Evolutionary conservation across 2,888 invertebrate species (phyloP).

Genomic region (Drosophila seclusa): DNA sequence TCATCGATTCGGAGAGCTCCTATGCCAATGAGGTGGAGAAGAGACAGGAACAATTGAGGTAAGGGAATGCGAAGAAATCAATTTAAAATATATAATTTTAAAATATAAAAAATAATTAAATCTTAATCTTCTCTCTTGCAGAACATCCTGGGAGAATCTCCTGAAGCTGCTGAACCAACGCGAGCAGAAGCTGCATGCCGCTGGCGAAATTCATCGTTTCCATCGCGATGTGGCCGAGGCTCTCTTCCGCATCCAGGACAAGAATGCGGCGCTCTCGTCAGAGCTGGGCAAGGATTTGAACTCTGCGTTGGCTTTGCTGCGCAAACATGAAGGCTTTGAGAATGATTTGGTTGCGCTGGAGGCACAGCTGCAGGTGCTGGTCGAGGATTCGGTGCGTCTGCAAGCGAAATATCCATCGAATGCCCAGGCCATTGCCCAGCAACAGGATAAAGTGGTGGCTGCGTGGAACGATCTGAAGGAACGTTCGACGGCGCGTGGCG

Average conservation of each 20-base stretch:
- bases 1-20: conserved; percentile 93
- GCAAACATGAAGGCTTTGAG: conserved; percentile 96
- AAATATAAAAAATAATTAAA: background rate
- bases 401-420: conserved; percentile 96
- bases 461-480: conserved; percentile 95
- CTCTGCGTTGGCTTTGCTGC: conserved; percentile 91
- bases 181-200: conserved; percentile 94
- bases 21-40: conserved; percentile 94
- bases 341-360: conserved; percentile 97
- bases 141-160: conserved; percentile 94
- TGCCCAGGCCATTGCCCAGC: conserved; percentile 94
- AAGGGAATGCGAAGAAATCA: conserved; percentile 71
- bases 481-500: conserved; percentile 91
- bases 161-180: conserved; percentile 94
- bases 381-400: conserved; percentile 96
- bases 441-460: conserved; percentile 93
- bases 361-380: conserved; percentile 94
- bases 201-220: conserved; percentile 98
- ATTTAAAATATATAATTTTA: background rate
- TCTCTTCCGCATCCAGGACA: conserved; percentile 94
- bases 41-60: conserved; percentile 95
- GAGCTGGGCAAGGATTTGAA: conserved; percentile 93
- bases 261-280: conserved; percentile 93
- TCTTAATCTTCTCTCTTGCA: conserved; percentile 69
- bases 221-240: conserved; percentile 98